Conservation (phyloP, 2,797 vertebrate species). For the Mus spretus region DNA sequence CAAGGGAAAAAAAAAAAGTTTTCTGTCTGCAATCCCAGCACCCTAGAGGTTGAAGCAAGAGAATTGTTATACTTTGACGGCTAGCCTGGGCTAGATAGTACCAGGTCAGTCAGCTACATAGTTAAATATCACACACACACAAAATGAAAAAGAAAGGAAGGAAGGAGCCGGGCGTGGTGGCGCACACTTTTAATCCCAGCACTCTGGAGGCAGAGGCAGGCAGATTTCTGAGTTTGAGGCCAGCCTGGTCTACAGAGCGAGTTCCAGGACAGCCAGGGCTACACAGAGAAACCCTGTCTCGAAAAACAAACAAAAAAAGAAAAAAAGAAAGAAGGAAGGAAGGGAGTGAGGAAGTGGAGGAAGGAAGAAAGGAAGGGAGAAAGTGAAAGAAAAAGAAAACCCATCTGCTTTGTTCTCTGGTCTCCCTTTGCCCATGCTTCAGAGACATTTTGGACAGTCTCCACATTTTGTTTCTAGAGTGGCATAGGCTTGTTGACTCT, state of each 20-base stretch:
- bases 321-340: no score
- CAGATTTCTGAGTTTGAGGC: no score
- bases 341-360: no score
- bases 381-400: no score
- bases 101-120: background rate
- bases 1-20: background rate
- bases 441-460: background rate
- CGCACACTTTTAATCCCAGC: no score
- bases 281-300: no score
- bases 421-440: background rate
- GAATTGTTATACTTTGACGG: background rate
- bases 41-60: background rate
- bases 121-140: background rate
- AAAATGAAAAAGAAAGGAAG: background rate
- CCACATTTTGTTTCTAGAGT: background rate
- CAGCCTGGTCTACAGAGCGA: no score
- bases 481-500: background rate
- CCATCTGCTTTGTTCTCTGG: background rate
- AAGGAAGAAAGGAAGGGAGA: no score
- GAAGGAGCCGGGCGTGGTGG: no score
- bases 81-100: background rate
- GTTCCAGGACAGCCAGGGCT: no score
- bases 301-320: no score
- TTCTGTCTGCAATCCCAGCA: background rate
- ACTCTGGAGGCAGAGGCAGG: no score